Percentiles rank a stretch among this genome's conserved stretches.
phyloP scores from a whole-genome alignment of 1,140 invertebrate species.

The Drosophila parabipectinata region DNA sequence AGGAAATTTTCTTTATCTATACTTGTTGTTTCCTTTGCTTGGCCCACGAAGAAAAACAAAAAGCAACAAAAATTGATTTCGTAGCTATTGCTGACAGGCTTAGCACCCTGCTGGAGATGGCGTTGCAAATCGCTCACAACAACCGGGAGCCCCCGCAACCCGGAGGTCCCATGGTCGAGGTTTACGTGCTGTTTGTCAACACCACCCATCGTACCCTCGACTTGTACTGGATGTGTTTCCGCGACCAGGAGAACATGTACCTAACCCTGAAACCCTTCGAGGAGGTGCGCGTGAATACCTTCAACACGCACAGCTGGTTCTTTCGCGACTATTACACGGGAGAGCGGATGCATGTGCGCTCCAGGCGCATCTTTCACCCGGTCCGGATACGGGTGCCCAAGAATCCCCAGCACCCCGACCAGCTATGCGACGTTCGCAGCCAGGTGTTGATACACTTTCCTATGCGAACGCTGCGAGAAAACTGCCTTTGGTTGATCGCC shows the following conservation, averaged over 20 bases:
- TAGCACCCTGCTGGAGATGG: constrained; percentile 49
- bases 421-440: constrained; percentile 60
- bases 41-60: constrained; percentile 8
- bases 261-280: constrained; percentile 85
- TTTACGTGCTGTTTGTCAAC: constrained; percentile 89
- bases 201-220: constrained; percentile 86
- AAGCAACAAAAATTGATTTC: constrained; percentile 41
- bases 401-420: constrained; percentile 52
- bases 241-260: constrained; percentile 86
- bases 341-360: constrained; percentile 85
- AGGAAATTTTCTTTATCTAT: constrained; percentile 32
- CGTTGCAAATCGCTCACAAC: constrained; percentile 53
- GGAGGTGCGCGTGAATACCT: constrained; percentile 88
- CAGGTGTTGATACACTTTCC: constrained; percentile 75
- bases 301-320: constrained; percentile 90
- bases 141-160: constrained; percentile 45
- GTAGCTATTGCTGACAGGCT: constrained; percentile 44
- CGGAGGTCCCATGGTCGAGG: constrained; percentile 56
- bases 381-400: constrained; percentile 59
- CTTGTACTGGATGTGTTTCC: constrained; percentile 91
- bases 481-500: constrained; percentile 63
- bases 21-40: constrained; percentile 48
- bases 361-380: constrained; percentile 79
- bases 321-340: constrained; percentile 87
- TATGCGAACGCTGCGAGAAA: constrained; percentile 59